These are phyloP conservation scores for Hesperophylax magnus DNA, from an alignment of 1,140 invertebrate species.

Conservation along the genomic window DNA sequence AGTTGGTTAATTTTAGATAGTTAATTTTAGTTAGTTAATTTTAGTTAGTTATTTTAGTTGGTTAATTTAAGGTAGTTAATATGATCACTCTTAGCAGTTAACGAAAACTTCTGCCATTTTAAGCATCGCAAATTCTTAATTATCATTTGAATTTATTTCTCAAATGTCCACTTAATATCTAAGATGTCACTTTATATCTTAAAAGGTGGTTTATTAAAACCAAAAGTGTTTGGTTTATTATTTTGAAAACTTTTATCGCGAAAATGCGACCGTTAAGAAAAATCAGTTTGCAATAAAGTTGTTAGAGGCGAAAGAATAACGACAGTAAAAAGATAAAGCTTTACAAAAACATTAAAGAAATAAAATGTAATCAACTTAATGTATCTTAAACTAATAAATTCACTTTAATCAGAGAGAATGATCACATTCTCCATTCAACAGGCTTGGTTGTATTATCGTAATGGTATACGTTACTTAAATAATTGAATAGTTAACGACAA, in stretches of 20 bases:
- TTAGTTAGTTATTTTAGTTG: too few species aligned
- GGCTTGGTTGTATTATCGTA: too few species aligned
- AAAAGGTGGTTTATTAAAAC: too few species aligned
- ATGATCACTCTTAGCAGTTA: background rate
- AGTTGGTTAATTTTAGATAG: too few species aligned
- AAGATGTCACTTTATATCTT: background rate
- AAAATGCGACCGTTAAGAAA: conserved; percentile 16
- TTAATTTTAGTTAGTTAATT: too few species aligned
- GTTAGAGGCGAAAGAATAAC: background rate
- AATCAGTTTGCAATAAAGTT: conserved; percentile 26
- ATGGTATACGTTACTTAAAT: too few species aligned
- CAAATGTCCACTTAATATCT: conserved; percentile 9
- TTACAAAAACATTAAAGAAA: too few species aligned
- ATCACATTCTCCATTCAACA: too few species aligned
- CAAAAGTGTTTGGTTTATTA: conserved; percentile 14
- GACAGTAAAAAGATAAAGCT: background rate
- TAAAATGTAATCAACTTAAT: too few species aligned
- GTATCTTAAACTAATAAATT: too few species aligned
- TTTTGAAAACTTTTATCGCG: conserved; percentile 30
- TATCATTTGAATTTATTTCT: conserved; percentile 3
- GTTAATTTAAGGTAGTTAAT: conserved; percentile 1
- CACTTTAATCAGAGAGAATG: too few species aligned
- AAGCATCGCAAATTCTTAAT: conserved; percentile 25
- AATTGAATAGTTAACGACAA: too few species aligned
- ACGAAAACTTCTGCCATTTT: conserved; percentile 17